Conservation (phyloP, 92 coral and sea anemone species). For the Parazoanthus darwini region DNA sequence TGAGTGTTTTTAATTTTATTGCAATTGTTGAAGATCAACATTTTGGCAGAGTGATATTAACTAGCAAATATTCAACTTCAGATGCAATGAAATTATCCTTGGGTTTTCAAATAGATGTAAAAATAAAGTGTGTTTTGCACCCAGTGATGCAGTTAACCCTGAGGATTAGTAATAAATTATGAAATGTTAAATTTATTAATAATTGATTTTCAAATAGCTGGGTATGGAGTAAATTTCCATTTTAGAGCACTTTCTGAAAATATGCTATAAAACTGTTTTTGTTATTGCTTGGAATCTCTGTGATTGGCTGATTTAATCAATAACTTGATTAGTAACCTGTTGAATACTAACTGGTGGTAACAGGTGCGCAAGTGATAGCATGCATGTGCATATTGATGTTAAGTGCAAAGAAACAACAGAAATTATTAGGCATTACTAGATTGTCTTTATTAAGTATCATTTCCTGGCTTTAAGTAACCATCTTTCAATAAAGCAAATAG, state of each 20-base stretch:
- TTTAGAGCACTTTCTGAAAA: slow-evolving; percentile 30
- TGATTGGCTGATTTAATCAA: slow-evolving; percentile 12
- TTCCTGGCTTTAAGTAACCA: background rate
- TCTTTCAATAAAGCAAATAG: background rate
- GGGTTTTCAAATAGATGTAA: background rate
- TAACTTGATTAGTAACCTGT: background rate
- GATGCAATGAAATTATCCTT: background rate
- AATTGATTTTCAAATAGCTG: slow-evolving; percentile 29
- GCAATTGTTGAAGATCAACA: background rate
- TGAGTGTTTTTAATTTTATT: background rate
- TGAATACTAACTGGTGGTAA: slow-evolving; percentile 6
- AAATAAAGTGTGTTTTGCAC: background rate
- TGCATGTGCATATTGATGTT: background rate
- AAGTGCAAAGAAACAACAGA: background rate
- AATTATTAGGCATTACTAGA: background rate
- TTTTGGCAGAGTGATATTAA: background rate
- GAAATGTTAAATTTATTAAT: slow-evolving; percentile 20
- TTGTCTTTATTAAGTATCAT: background rate
- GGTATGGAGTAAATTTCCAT: slow-evolving; percentile 33
- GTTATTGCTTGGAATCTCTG: background rate
- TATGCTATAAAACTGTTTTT: background rate
- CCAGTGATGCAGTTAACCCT: slow-evolving; percentile 4
- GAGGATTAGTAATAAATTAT: slow-evolving; percentile 9
- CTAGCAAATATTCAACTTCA: background rate
- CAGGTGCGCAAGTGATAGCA: slow-evolving; percentile 1